phyloP scores from a whole-genome alignment of 2,888 invertebrate genomes.

The Caenorhabditis sp. region DNA sequence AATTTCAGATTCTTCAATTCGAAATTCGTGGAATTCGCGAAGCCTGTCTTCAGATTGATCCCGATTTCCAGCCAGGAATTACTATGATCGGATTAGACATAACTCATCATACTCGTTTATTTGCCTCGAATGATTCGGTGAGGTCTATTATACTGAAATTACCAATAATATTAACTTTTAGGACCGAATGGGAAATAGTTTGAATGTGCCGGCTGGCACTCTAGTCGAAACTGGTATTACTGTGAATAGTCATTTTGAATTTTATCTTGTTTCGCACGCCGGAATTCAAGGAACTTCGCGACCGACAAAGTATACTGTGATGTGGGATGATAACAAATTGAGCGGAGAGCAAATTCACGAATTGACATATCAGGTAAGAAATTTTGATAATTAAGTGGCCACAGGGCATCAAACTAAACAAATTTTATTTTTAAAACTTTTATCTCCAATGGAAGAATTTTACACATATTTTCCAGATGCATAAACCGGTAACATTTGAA shows the following conservation, averaged over 20 bases:
- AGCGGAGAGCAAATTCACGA: constrained; percentile 23
- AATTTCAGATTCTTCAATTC: constrained; percentile 22
- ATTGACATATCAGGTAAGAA: constrained; percentile 38
- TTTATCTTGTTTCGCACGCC: constrained; percentile 37
- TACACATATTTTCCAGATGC: not conserved
- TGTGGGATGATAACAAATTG: constrained; percentile 40
- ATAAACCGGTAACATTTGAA: constrained; percentile 1
- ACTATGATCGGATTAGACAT: constrained; percentile 35
- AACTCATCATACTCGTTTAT: constrained; percentile 31
- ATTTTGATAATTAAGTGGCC: not conserved
- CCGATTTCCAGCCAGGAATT: constrained; percentile 29
- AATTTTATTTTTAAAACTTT: no score
- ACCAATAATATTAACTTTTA: not conserved
- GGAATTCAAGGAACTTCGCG: constrained; percentile 44
- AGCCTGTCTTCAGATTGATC: constrained; percentile 28
- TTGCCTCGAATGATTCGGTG: constrained; percentile 16
- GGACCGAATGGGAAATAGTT: constrained; percentile 29
- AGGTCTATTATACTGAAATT: not conserved
- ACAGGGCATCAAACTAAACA: no score
- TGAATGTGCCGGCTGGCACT: constrained; percentile 40
- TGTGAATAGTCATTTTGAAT: constrained; percentile 33
- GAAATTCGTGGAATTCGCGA: constrained; percentile 29
- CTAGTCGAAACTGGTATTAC: constrained; percentile 38
- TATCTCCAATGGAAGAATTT: no score
- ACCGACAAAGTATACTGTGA: constrained; percentile 34